These are phyloP conservation scores for Embiotoca jacksoni DNA, from an alignment of 2,113 vertebrate species.

Conservation along the genomic window DNA sequence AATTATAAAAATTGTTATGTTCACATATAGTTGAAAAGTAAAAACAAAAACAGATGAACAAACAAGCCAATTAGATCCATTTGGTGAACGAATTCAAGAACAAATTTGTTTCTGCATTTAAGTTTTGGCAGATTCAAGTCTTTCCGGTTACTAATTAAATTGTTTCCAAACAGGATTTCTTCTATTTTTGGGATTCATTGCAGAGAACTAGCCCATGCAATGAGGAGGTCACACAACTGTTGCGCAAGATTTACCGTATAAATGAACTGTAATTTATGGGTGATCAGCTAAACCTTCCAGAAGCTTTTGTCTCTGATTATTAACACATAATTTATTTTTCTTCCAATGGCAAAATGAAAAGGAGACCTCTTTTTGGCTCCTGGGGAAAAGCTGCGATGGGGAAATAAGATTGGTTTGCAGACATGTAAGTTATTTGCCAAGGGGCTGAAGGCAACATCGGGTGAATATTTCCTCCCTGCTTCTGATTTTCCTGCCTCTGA, in stretches of 20 bases:
- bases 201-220: too few relatives aligned
- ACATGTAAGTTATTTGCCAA: conserved; percentile 43
- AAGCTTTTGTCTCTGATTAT: conserved; percentile 52
- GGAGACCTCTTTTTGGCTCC: conserved; percentile 41
- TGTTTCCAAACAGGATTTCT: not conserved
- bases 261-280: conserved; percentile 56
- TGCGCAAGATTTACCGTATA: conserved; percentile 13
- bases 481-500: conserved; percentile 49
- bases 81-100: not conserved
- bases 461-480: conserved; percentile 40
- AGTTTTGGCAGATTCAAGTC: not conserved
- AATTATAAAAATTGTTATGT: not conserved
- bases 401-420: conserved; percentile 54
- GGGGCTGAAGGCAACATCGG: not conserved
- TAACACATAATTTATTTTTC: conserved; percentile 7
- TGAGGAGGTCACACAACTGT: conserved; percentile 10
- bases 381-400: conserved; percentile 14
- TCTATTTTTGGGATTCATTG: not conserved
- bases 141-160: too few relatives aligned
- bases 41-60: not conserved
- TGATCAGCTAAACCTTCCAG: conserved; percentile 51
- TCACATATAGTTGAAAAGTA: not conserved
- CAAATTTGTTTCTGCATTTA: not conserved
- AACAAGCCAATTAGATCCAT: not conserved
- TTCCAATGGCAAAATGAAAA: conserved; percentile 51